Evolutionary conservation across 2,888 invertebrate species (phyloP).

Genomic region (Drosophila yooni): DNA sequence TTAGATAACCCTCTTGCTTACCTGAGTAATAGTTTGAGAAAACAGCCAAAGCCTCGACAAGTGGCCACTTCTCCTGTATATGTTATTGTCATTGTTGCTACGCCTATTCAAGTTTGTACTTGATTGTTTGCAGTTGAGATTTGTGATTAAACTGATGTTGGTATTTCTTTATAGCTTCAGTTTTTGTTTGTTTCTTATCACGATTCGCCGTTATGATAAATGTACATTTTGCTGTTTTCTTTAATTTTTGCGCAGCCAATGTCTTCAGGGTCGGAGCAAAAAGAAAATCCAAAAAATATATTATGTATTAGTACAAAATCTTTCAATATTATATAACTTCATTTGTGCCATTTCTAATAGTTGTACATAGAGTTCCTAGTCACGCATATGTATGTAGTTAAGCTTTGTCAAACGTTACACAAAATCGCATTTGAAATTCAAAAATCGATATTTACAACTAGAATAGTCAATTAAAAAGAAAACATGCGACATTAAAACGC

Average conservation of each 20-base stretch:
- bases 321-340: background rate
- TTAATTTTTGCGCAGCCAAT: background rate
- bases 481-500: slow-evolving; percentile 46
- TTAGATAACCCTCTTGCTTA: slow-evolving; percentile 82
- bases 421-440: slow-evolving; percentile 38
- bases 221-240: slow-evolving; percentile 45
- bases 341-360: background rate
- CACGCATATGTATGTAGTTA: background rate
- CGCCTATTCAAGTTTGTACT: slow-evolving; percentile 21
- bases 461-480: slow-evolving; percentile 48
- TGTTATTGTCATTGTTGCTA: slow-evolving; percentile 90
- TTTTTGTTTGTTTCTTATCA: slow-evolving; percentile 37
- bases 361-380: background rate
- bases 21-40: slow-evolving; percentile 93
- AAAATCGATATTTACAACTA: slow-evolving; percentile 40
- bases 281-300: background rate
- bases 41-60: slow-evolving; percentile 94
- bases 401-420: slow-evolving; percentile 13
- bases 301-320: background rate
- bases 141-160: slow-evolving; percentile 17
- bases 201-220: slow-evolving; percentile 23
- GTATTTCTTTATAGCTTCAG: slow-evolving; percentile 15
- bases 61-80: slow-evolving; percentile 95
- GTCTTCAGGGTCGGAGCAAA: background rate
- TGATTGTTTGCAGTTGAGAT: slow-evolving; percentile 40